Evolutionary conservation across 2,797 vertebrate species (phyloP).

Genomic region (Pseudochromis fuscus): DNA sequence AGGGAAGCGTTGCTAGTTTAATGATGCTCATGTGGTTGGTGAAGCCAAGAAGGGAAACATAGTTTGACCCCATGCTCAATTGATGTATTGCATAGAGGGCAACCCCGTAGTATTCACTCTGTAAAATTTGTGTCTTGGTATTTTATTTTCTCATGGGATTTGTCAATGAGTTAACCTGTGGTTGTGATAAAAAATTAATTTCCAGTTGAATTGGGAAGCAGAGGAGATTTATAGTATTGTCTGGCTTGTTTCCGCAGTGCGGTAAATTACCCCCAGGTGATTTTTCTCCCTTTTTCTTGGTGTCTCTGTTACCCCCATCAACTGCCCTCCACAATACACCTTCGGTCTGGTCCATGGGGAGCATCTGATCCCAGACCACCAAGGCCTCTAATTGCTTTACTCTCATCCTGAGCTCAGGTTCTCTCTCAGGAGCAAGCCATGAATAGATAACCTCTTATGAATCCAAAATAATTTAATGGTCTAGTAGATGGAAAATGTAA

Average conservation of each 20-base stretch:
- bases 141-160: slow-evolving; percentile 41
- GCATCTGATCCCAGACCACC: slow-evolving; percentile 60
- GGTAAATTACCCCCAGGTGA: slow-evolving; percentile 79
- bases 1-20: background rate
- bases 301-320: slow-evolving; percentile 69
- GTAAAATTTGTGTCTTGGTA: slow-evolving; percentile 6
- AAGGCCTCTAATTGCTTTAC: slow-evolving; percentile 72
- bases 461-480: slow-evolving; percentile 57
- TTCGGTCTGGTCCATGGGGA: slow-evolving; percentile 51
- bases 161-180: slow-evolving; percentile 52
- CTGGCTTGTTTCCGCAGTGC: slow-evolving; percentile 81
- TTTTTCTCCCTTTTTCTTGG: slow-evolving; percentile 70
- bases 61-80: slow-evolving; percentile 9
- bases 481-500: slow-evolving; percentile 40
- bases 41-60: slow-evolving; percentile 29
- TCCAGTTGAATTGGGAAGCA: slow-evolving; percentile 66
- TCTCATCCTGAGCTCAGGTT: slow-evolving; percentile 51
- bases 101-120: slow-evolving; percentile 13
- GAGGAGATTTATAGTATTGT: slow-evolving; percentile 74
- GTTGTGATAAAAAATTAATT: slow-evolving; percentile 72
- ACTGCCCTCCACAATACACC: slow-evolving; percentile 63
- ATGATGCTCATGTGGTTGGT: slow-evolving; percentile 17
- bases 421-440: slow-evolving; percentile 45
- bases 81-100: slow-evolving; percentile 18
- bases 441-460: slow-evolving; percentile 51